A percentile compares a stretch with the other conserved stretches of the same genome.
These are phyloP conservation scores for Heliconius aoede DNA, from an alignment of 2,888 invertebrate genomes.

Conservation along the genomic window DNA sequence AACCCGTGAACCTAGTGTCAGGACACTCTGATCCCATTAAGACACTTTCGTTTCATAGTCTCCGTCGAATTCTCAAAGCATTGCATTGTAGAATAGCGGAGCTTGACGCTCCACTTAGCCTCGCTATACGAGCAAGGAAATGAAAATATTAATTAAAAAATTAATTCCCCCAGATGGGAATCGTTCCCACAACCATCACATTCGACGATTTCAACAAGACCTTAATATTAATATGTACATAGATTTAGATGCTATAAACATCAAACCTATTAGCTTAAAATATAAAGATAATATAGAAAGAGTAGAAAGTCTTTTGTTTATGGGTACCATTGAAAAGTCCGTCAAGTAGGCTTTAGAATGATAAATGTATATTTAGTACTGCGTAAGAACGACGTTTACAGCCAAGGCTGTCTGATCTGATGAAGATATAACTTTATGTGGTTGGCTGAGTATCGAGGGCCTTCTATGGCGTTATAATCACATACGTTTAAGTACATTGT, in stretches of 20 bases:
- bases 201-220: too few relatives aligned
- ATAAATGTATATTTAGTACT: conserved; percentile 3
- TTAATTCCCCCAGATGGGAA: neutral
- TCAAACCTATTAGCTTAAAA: neutral
- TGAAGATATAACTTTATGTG: conserved; percentile 10
- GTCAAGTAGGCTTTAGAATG: conserved; percentile 2
- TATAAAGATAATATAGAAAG: neutral
- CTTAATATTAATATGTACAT: too few relatives aligned
- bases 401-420: conserved; percentile 9
- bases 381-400: conserved; percentile 9
- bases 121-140: too few relatives aligned
- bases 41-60: too few relatives aligned
- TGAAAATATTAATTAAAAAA: neutral
- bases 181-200: neutral
- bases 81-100: too few relatives aligned
- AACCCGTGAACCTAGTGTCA: too few relatives aligned
- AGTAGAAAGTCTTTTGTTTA: conserved; percentile 6
- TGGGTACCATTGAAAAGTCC: conserved; percentile 4
- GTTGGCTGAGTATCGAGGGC: conserved; percentile 17
- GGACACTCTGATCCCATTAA: too few relatives aligned
- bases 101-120: too few relatives aligned
- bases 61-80: too few relatives aligned
- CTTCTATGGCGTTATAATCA: conserved; percentile 9
- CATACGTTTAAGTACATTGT: neutral
- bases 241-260: too few relatives aligned